These are phyloP conservation scores for Pseudolycoriella hygida DNA, from an alignment of 2,888 invertebrate genomes.

Conservation along the genomic window DNA sequence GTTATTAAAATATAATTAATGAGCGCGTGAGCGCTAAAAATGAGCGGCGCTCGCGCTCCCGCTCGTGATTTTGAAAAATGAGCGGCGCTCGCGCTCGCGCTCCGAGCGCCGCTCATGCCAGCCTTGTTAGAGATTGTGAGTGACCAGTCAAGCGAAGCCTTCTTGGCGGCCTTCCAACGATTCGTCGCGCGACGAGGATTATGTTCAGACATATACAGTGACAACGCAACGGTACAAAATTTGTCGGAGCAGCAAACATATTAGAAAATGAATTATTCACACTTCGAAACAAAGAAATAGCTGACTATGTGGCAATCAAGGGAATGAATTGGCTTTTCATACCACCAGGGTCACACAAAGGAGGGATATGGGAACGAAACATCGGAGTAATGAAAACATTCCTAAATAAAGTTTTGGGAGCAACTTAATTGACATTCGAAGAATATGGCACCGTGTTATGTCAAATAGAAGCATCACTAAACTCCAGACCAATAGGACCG, in stretches of 20 bases:
- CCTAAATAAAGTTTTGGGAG: slow-evolving; percentile 13
- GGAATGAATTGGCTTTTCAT: slow-evolving; percentile 19
- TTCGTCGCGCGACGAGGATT: slow-evolving; percentile 14
- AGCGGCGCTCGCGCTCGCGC: no score
- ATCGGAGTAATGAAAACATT: slow-evolving; percentile 18
- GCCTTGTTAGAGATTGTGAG: no score
- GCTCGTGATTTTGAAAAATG: no score
- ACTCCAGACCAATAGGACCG: slow-evolving; percentile 14
- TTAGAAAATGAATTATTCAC: slow-evolving; percentile 7
- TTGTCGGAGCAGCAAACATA: slow-evolving; percentile 13
- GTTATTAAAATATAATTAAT: no score
- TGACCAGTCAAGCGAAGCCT: slow-evolving; percentile 9
- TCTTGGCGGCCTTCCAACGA: slow-evolving; percentile 12
- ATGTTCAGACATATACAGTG: slow-evolving; percentile 12
- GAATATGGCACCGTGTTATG: slow-evolving; percentile 14
- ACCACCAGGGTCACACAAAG: slow-evolving; percentile 18
- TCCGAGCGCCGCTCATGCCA: no score
- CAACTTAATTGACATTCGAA: slow-evolving; percentile 13
- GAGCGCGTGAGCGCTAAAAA: no score
- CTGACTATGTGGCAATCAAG: slow-evolving; percentile 5
- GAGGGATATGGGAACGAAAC: slow-evolving; percentile 20
- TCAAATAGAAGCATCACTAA: slow-evolving; percentile 15
- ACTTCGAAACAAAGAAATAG: slow-evolving; percentile 1
- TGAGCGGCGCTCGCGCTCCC: no score
- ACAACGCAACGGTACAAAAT: slow-evolving; percentile 14